Evolutionary conservation across 2,888 invertebrate species (phyloP), one percentile per base, ranked within the genome.

Genomic region (Apamea epomidion): DNA sequence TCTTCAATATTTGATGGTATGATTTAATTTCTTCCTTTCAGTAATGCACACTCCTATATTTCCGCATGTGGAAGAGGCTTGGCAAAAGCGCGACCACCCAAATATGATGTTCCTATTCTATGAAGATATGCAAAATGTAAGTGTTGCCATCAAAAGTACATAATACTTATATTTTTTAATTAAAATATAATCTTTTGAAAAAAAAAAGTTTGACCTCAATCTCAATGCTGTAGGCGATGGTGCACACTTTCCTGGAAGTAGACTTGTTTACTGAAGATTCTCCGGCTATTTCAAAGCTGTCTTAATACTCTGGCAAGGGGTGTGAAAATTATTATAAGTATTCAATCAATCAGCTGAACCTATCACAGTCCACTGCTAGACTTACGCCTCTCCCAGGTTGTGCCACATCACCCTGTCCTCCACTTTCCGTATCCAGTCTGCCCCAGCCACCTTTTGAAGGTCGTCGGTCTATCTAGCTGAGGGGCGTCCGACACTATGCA

Each of bases 91-190:
- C 51, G 88, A 98, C 74, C 95, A 98, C 85, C 93, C 97, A 2
- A 98, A 98, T 93, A 94, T 98, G 32, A 94, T 98, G 14, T 98
- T 98, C 87, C 92, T 98, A 54, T 98, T 98, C 91, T 99, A 98
- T 90, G 98, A 98, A 94, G 98, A 98, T 83, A 97, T 98, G 97
- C 97, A 97, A 87, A 96, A 97, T 91, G 95, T 93, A 80, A 89
- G 88, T 86, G 7, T 37, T 62, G 16, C 1, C 21, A 29, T 10
- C 16, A 25, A 37, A 14, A 37, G 12, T 12, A 65, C 32, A 21
- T n/a, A 18, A 6, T 42, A n/a, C n/a, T 3, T 5, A 62, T 62
- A n/a, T n/a, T 60, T 62, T 62, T 60, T 42, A 0, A 8, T 42
- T 42, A 42, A 45, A 45, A 45, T 45, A 45, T 45, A 45, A 45